Conservation (phyloP, 2,113 vertebrate species). For the Corythaeola cristata region DNA sequence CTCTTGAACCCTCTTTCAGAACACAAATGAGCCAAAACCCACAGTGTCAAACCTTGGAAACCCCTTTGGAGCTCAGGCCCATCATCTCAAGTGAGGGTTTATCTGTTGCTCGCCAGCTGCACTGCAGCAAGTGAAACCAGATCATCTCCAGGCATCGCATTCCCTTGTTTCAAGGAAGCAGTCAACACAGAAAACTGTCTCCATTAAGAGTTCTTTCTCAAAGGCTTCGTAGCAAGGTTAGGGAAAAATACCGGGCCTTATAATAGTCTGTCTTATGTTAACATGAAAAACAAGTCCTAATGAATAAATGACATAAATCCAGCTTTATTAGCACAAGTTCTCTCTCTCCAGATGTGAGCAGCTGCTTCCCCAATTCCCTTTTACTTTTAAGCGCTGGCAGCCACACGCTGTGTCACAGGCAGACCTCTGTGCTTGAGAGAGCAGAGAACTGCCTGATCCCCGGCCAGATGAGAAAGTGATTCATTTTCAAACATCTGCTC, state of each 20-base stretch:
- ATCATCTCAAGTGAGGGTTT: neutral
- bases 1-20: neutral
- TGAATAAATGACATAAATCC: neutral
- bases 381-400: neutral
- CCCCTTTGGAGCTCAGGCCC: neutral
- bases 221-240: neutral
- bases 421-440: neutral
- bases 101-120: neutral
- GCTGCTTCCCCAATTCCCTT: conserved; percentile 6
- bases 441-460: neutral
- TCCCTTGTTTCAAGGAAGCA: neutral
- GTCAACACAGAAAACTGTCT: neutral
- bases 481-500: conserved; percentile 8
- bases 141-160: neutral
- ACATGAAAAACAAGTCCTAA: neutral
- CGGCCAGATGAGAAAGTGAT: neutral
- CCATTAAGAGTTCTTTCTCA: neutral
- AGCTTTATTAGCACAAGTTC: neutral
- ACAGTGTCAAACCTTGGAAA: neutral
- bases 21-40: neutral
- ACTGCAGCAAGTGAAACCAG: neutral
- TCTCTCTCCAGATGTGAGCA: conserved; percentile 11
- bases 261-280: neutral
- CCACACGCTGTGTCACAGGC: neutral
- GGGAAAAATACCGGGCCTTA: neutral